Percentiles rank a stretch among this genome's conserved stretches.
phyloP scores from a whole-genome alignment of 2,888 invertebrate genomes.

The Patella ulyssiponensis region DNA sequence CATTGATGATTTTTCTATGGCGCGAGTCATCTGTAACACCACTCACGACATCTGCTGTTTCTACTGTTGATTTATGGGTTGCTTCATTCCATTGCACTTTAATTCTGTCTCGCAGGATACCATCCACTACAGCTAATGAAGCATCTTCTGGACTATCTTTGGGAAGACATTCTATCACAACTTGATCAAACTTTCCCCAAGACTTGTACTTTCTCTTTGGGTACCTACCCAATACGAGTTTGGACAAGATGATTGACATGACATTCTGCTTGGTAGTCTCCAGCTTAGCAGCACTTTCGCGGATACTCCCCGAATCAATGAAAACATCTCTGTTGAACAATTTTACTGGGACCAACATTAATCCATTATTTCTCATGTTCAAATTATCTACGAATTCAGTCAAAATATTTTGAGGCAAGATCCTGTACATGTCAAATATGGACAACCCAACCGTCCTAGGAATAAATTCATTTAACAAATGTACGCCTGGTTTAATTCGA shows the following conservation, averaged over 20 bases:
- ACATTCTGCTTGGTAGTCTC: background rate
- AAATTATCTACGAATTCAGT: background rate
- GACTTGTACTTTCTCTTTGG: background rate
- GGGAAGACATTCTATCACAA: conserved; percentile 5
- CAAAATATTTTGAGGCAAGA: background rate
- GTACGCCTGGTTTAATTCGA: no score
- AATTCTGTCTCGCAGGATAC: conserved; percentile 1
- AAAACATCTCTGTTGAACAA: conserved; percentile 13
- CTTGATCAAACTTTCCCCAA: background rate
- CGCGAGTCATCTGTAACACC: background rate
- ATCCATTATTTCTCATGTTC: background rate
- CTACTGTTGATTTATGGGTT: background rate
- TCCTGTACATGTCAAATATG: background rate
- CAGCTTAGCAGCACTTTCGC: background rate
- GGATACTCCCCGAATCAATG: conserved; percentile 11
- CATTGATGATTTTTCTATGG: background rate
- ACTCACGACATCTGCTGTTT: conserved; percentile 15
- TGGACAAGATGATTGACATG: conserved; percentile 16
- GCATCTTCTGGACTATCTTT: background rate
- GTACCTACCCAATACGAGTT: conserved; percentile 21
- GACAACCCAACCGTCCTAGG: background rate
- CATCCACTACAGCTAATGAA: background rate
- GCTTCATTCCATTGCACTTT: background rate
- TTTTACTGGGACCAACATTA: background rate
- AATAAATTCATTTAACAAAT: background rate